Base-by-base conservation (phyloP, 2,113 vertebrate genomes). In the Taurulus bubalis region DNA sequence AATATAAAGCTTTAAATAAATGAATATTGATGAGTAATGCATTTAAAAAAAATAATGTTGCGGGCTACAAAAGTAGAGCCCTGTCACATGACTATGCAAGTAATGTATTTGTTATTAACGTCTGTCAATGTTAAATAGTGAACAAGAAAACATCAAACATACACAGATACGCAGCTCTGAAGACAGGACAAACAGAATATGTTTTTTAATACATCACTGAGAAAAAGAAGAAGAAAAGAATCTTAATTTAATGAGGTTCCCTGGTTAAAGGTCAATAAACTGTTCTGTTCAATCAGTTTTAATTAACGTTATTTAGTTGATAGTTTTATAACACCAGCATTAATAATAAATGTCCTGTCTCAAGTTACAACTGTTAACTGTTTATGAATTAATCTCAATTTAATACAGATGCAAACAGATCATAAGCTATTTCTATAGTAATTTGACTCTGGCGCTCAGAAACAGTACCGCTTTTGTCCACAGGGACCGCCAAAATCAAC, bases 171-270 rank as follows among this genome's bases (percentile, higher is more conserved):
- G 34, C 32, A 9, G 60, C 62, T 60, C 73, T 65, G 47, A 3
- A 1, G 22, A 71, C 28, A 42, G 0, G 24, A 59, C 26, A 76
- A 47, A 76, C 2, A 32, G 0, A 24, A 6, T 8, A 10, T 28
- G 47, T 14, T 32, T 32, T 58, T 67, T 47, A 12, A 71, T 75
- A 82, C 63, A 49, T 66, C 68, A 73, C 47, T 79, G 51, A 69
- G 59, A 51, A 53, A 58, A 59, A 42, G 34, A 58, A 64, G 40
- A n/a, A 1, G 4, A 32, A 32, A 32, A 0, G 38, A 47, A 71
- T 71, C 42, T 38, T 40, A 15, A 56, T 30, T 38, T 10, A 58
- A 8, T 63, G 53, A 75, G 74, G 71, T 75, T 81, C 20, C 55
- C 26, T 62, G 47, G 71, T 36, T 45, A 66, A 55, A 79, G 67